A percentile compares a stretch with the other conserved stretches of the same genome.
Evolutionary conservation across 2,113 vertebrate genomes (phyloP).

Genomic region (Dryoscopus gambensis): DNA sequence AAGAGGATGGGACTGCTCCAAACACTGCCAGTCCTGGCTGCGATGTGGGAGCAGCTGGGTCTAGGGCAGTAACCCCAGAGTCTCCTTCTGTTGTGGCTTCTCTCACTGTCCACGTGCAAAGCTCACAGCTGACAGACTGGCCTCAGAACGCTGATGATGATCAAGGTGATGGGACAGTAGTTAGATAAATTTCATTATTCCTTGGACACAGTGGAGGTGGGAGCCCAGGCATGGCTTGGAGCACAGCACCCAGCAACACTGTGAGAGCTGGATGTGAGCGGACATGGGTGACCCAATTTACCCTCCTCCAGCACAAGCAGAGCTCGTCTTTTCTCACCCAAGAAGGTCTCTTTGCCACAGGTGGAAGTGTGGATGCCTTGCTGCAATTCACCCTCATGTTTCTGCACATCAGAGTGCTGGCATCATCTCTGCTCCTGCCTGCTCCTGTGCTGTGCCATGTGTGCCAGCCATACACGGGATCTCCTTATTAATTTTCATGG

Average conservation of each 20-base stretch:
- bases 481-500: background rate
- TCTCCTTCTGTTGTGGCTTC: background rate
- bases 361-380: background rate
- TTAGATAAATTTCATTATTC: background rate
- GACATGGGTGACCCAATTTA: background rate
- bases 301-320: background rate
- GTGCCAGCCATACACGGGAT: background rate
- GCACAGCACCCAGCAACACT: background rate
- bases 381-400: background rate
- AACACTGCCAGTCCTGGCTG: background rate
- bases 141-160: background rate
- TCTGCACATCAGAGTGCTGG: background rate
- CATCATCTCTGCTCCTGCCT: background rate
- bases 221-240: background rate
- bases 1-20: background rate
- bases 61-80: background rate
- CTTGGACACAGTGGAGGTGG: background rate
- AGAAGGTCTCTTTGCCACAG: background rate
- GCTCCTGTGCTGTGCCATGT: background rate
- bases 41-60: background rate
- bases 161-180: background rate
- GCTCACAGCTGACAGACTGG: background rate
- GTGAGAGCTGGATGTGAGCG: rapidly evolving
- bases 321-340: background rate
- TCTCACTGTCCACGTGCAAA: background rate